Conservation (phyloP, 2,888 invertebrate genomes). For the Pimpla rufipes region DNA sequence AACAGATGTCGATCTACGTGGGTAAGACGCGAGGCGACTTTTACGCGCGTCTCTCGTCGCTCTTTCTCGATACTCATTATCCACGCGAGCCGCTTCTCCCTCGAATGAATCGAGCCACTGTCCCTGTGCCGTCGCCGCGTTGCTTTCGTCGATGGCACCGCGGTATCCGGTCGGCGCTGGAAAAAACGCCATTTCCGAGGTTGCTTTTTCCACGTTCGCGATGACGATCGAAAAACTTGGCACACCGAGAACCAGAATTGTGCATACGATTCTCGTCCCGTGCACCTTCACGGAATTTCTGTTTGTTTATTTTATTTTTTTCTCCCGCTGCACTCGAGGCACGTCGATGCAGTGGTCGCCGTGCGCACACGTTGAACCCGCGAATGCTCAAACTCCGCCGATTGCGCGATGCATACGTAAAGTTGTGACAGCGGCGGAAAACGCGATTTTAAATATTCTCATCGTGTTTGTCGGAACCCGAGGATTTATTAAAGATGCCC, state of each 20-base stretch:
- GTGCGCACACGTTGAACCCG: constrained; percentile 17
- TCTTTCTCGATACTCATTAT: constrained; percentile 33
- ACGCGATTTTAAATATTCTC: constrained; percentile 48
- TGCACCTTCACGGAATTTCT: constrained; percentile 30
- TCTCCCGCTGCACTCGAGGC: background rate
- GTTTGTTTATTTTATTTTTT: background rate
- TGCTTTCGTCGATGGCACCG: constrained; percentile 53
- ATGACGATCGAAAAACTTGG: background rate
- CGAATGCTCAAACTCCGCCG: constrained; percentile 47
- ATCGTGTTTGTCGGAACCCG: constrained; percentile 26
- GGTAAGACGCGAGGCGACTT: background rate
- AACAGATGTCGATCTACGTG: background rate
- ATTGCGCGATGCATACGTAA: constrained; percentile 54
- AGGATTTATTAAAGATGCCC: background rate
- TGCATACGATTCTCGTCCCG: constrained; percentile 24
- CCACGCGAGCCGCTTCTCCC: constrained; percentile 40
- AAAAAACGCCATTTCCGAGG: constrained; percentile 74
- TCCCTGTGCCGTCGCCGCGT: constrained; percentile 67
- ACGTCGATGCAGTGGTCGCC: constrained; percentile 15
- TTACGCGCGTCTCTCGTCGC: constrained; percentile 4
- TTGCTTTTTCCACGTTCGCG: background rate
- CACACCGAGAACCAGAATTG: background rate
- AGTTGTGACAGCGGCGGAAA: constrained; percentile 32
- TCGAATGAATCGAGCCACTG: constrained; percentile 79
- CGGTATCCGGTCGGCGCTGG: constrained; percentile 34